These are phyloP conservation scores for Drosophila macrospina DNA, from an alignment of 2,888 invertebrate species.

Conservation along the genomic window DNA sequence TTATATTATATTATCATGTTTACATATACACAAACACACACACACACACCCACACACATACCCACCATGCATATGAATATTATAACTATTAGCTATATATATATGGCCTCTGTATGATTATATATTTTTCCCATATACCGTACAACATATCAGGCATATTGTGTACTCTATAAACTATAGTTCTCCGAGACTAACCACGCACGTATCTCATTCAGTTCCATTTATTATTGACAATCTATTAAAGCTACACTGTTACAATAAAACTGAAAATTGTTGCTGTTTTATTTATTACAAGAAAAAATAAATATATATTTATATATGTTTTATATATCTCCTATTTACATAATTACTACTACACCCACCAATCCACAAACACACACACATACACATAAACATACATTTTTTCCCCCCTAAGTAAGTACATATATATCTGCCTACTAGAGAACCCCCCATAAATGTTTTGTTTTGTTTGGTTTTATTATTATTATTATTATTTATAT, in stretches of 20 bases:
- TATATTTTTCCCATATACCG: slow-evolving; percentile 35
- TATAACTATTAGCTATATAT: slow-evolving; percentile 64
- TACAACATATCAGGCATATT: slow-evolving; percentile 47
- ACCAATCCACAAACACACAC: slow-evolving; percentile 15
- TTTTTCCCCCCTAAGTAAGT: slow-evolving; percentile 54
- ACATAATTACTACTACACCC: slow-evolving; percentile 34
- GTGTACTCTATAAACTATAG: slow-evolving; percentile 52
- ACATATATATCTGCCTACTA: slow-evolving; percentile 44
- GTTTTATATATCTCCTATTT: slow-evolving; percentile 29
- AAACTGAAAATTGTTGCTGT: slow-evolving; percentile 74
- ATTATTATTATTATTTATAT: slow-evolving; percentile 16
- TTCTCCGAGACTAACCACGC: slow-evolving; percentile 67
- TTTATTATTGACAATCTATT: slow-evolving; percentile 63
- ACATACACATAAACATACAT: slow-evolving; percentile 29
- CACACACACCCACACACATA: slow-evolving; percentile 20
- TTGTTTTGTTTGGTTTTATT: slow-evolving; percentile 42
- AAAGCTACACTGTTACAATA: slow-evolving; percentile 73
- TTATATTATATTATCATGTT: slow-evolving; percentile 47
- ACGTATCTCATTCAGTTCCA: slow-evolving; percentile 68
- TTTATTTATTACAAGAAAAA: slow-evolving; percentile 66
- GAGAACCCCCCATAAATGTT: slow-evolving; percentile 61
- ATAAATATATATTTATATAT: too few species aligned
- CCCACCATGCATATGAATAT: slow-evolving; percentile 45
- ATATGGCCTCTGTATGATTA: slow-evolving; percentile 50
- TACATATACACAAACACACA: slow-evolving; percentile 15